These are phyloP conservation scores for Orgyia antiqua DNA, from an alignment of 2,888 invertebrate species.

Conservation along the genomic window DNA sequence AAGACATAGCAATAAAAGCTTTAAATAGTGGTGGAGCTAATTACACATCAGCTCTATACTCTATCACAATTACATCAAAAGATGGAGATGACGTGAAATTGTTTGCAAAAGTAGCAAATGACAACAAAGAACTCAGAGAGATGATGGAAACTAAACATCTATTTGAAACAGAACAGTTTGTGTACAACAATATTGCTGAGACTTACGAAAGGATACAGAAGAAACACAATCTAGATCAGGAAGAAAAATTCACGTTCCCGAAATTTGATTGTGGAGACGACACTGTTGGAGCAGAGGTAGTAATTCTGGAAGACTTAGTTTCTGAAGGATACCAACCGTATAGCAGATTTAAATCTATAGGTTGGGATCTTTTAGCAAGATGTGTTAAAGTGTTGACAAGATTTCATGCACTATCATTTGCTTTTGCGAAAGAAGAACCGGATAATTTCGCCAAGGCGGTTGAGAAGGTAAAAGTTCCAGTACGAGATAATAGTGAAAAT, in stretches of 20 bases:
- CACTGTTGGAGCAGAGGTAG: conserved; percentile 29
- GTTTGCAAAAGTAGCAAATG: conserved; percentile 42
- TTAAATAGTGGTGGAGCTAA: conserved; percentile 42
- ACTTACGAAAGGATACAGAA: conserved; percentile 27
- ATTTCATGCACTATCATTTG: conserved; percentile 55
- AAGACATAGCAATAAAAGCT: conserved; percentile 22
- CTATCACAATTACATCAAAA: conserved; percentile 21
- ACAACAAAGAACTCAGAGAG: conserved; percentile 26
- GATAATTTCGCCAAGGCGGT: conserved; percentile 23
- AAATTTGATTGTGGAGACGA: conserved; percentile 33
- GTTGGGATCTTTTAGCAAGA: conserved; percentile 38
- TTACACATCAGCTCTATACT: conserved; percentile 36
- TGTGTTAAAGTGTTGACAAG: conserved; percentile 38
- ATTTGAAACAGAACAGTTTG: conserved; percentile 29
- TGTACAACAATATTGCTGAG: conserved; percentile 26
- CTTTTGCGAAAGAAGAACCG: conserved; percentile 42
- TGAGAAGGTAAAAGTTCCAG: conserved; percentile 15
- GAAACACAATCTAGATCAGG: conserved; percentile 24
- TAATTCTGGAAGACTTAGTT: conserved; percentile 44
- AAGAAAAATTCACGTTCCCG: conserved; percentile 30
- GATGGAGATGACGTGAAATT: conserved; percentile 25
- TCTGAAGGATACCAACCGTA: conserved; percentile 31
- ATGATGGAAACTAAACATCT: conserved; percentile 22
- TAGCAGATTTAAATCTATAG: conserved; percentile 32
- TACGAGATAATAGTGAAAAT: conserved; percentile 3